Evolutionary conservation across 2,888 invertebrate species (phyloP).

Genomic region (Oscheius sp.): DNA sequence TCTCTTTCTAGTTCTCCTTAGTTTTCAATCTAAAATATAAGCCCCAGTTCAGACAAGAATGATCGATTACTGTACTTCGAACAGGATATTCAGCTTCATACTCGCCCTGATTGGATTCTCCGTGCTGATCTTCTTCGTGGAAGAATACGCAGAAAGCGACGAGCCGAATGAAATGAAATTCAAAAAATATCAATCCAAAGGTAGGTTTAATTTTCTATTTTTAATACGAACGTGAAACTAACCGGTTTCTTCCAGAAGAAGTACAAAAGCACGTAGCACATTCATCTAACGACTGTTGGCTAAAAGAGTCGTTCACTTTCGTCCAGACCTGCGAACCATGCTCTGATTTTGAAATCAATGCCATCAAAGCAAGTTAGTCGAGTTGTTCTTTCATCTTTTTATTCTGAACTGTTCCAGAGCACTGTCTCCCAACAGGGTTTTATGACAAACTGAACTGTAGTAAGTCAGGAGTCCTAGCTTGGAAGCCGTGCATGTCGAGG

Average conservation of each 20-base stretch:
- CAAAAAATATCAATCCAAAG: constrained; percentile 35
- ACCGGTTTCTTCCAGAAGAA: neutral
- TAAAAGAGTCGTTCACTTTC: constrained; percentile 42
- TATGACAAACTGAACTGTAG: constrained; percentile 54
- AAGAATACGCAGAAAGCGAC: constrained; percentile 54
- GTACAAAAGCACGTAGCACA: constrained; percentile 6
- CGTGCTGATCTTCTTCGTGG: constrained; percentile 54
- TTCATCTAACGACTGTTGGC: constrained; percentile 47
- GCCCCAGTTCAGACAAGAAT: neutral
- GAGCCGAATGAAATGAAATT: constrained; percentile 46
- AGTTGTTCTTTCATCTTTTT: neutral
- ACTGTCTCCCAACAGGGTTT: constrained; percentile 51
- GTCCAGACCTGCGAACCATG: constrained; percentile 42
- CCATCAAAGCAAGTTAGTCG: constrained; percentile 51
- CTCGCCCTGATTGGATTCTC: constrained; percentile 54
- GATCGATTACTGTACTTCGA: constrained; percentile 37
- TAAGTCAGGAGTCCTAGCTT: constrained; percentile 42
- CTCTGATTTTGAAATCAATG: constrained; percentile 54
- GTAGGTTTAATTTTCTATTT: too few species aligned
- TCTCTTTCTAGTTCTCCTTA: neutral
- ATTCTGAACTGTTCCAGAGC: constrained; percentile 40
- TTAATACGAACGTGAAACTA: neutral
- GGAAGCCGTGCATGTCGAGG: constrained; percentile 45
- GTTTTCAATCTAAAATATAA: neutral
- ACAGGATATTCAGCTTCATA: constrained; percentile 49